phyloP scores from a whole-genome alignment of 2,888 invertebrate genomes.

The Leucania comma region DNA sequence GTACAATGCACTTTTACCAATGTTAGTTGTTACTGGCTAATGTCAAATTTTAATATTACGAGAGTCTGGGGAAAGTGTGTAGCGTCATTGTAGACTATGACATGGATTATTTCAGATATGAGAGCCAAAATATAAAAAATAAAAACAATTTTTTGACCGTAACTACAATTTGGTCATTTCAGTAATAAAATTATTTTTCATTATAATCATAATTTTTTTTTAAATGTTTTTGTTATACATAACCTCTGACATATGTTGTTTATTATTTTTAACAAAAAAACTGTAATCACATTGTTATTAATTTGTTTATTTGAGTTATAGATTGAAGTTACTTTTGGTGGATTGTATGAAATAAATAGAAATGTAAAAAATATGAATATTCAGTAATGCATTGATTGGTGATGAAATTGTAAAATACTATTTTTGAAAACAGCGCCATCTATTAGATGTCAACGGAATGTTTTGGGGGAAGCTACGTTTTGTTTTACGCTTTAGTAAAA shows the following conservation, averaged over 20 bases:
- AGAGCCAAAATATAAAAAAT: not conserved
- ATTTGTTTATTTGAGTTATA: conserved; percentile 52
- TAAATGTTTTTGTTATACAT: not conserved
- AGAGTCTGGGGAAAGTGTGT: conserved; percentile 10
- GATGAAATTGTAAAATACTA: conserved; percentile 52
- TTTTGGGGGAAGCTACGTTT: conserved; percentile 75
- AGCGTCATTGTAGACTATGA: conserved; percentile 29
- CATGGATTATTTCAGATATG: conserved; percentile 25
- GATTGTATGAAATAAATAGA: conserved; percentile 58
- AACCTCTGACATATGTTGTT: conserved; percentile 20
- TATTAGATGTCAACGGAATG: conserved; percentile 65
- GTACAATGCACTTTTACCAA: conserved; percentile 71
- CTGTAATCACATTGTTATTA: conserved; percentile 40
- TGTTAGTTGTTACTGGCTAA: conserved; percentile 71
- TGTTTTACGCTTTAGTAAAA: conserved; percentile 85
- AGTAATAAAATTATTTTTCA: not conserved
- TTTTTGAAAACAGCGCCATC: conserved; percentile 49
- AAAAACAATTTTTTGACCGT: not conserved
- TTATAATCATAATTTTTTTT: not conserved
- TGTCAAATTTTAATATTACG: conserved; percentile 37
- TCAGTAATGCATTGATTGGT: conserved; percentile 53
- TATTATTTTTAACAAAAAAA: not conserved
- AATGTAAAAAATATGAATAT: conserved; percentile 41
- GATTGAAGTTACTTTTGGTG: conserved; percentile 57
- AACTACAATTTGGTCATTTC: not conserved